Conservation (phyloP, 2,797 vertebrate species). For the Antennarius maculatus region DNA sequence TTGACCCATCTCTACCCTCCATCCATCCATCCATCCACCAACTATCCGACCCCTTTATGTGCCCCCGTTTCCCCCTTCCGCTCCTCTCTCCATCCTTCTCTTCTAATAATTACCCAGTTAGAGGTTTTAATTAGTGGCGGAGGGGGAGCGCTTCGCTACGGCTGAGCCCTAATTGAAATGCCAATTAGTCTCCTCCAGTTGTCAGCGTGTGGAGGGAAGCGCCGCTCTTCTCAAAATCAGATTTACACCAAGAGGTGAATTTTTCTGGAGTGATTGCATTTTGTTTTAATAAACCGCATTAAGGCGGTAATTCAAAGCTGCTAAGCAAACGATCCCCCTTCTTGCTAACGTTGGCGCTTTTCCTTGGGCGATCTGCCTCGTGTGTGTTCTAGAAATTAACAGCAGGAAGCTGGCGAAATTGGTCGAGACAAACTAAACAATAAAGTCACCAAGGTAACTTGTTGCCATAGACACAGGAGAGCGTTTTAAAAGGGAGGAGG, state of each 20-base stretch:
- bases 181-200: slow-evolving; percentile 57
- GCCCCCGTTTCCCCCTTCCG: slow-evolving; percentile 5
- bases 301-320: slow-evolving; percentile 32
- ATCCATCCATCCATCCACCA: slow-evolving; percentile 1
- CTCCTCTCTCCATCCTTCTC: slow-evolving; percentile 27
- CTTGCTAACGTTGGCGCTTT: slow-evolving; percentile 37
- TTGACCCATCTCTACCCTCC: slow-evolving; percentile 22
- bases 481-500: slow-evolving; percentile 28
- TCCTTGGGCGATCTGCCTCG: slow-evolving; percentile 50
- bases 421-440: slow-evolving; percentile 39
- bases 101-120: slow-evolving; percentile 58
- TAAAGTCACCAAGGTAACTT: slow-evolving; percentile 62
- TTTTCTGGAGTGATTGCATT: slow-evolving; percentile 57
- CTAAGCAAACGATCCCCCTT: slow-evolving; percentile 1
- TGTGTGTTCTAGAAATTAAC: slow-evolving; percentile 57
- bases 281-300: slow-evolving; percentile 45
- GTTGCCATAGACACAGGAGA: slow-evolving; percentile 60
- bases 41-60: neutral
- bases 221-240: slow-evolving; percentile 32
- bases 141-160: slow-evolving; percentile 43
- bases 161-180: slow-evolving; percentile 67
- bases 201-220: slow-evolving; percentile 29
- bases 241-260: slow-evolving; percentile 56
- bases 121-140: slow-evolving; percentile 65
- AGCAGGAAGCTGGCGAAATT: slow-evolving; percentile 40